Conservation (phyloP, 1,140 invertebrate species). For the Leptestheria dahalacensis region DNA sequence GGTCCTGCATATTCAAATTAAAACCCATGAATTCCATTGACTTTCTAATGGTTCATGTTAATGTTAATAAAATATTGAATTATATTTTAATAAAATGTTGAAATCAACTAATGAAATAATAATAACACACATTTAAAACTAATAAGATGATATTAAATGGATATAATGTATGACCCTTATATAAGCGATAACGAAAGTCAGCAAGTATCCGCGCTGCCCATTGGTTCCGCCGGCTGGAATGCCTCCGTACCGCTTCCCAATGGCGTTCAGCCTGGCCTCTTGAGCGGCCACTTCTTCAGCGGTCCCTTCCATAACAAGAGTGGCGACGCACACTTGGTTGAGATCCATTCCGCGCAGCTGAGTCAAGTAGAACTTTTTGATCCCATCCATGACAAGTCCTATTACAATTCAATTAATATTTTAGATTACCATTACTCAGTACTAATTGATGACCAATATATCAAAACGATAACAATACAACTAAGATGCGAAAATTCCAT, state of each 20-base stretch:
- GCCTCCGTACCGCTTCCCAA: slow-evolving; percentile 56
- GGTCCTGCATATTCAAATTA: too few relatives aligned
- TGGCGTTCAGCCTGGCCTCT: slow-evolving; percentile 67
- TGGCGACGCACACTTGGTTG: slow-evolving; percentile 71
- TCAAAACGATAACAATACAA: too few relatives aligned
- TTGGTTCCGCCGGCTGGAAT: slow-evolving; percentile 82
- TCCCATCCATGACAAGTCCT: slow-evolving; percentile 49
- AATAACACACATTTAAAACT: slow-evolving; percentile 11
- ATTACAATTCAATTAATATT: too few relatives aligned
- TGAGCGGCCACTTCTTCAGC: slow-evolving; percentile 52
- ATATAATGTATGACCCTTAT: slow-evolving; percentile 55
- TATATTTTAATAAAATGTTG: too few relatives aligned
- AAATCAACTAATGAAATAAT: too few relatives aligned
- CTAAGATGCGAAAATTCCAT: too few relatives aligned
- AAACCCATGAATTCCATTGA: slow-evolving; percentile 19
- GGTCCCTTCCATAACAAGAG: slow-evolving; percentile 75
- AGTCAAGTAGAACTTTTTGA: slow-evolving; percentile 83
- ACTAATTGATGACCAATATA: too few relatives aligned
- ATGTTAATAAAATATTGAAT: too few relatives aligned
- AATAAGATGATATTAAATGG: slow-evolving; percentile 5
- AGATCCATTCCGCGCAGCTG: slow-evolving; percentile 77
- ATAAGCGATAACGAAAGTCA: slow-evolving; percentile 98
- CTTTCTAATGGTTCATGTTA: too few relatives aligned
- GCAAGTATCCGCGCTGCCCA: slow-evolving; percentile 82
- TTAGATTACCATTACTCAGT: too few relatives aligned